Base-by-base conservation (phyloP, 2,888 invertebrate species). In the Andrena dorsata region DNA sequence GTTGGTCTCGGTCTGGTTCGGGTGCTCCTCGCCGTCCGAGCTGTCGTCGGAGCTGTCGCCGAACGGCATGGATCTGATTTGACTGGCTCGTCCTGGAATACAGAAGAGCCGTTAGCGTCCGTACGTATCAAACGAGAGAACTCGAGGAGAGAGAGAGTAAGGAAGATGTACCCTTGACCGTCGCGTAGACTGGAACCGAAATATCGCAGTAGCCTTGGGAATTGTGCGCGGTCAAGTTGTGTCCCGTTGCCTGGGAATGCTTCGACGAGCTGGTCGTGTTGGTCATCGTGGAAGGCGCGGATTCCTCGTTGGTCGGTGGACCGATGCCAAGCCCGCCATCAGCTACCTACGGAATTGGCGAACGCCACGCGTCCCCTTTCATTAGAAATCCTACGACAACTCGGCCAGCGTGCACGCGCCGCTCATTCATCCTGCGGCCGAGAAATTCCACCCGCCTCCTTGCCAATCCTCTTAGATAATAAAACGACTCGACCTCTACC, bases 1-100 rank as follows among this genome's bases (percentile, higher is more conserved):
- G 87, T 94, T 94, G 49, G 94, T 94, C 81, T 95, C 95, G 92
- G 95, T 95, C 41, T 95, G 95, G 85, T 94, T 94, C 2, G 94
- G 94, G 77, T 94, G 94, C 85, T 97, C 97, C 93, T 98, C 98
- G 35, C 98, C 98, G 92, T 98, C 98, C 10, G 98, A 98, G 1
- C 98, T 98, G 92, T 99, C 98, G 91, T 98, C 98, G 0, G 98
- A 98, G 4, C 98, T 98, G 90, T 99, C 98, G 2, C 98, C 98
- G 93, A 99, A 98, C 8, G 98, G 98, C 96, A 98, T 98, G 61
- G 98, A 98, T 89, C 98, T 95, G 90, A 99, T 99, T 95, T 98
- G 98, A 94, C 98, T 98, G 86, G 98, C 98, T 90, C 98, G 96
- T 78, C 92, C 92, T 93, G 56, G 13, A 74, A 70, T n/a, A 16